Evolutionary conservation across 2,888 invertebrate genomes (phyloP).

Genomic region (Eulithis testata): DNA sequence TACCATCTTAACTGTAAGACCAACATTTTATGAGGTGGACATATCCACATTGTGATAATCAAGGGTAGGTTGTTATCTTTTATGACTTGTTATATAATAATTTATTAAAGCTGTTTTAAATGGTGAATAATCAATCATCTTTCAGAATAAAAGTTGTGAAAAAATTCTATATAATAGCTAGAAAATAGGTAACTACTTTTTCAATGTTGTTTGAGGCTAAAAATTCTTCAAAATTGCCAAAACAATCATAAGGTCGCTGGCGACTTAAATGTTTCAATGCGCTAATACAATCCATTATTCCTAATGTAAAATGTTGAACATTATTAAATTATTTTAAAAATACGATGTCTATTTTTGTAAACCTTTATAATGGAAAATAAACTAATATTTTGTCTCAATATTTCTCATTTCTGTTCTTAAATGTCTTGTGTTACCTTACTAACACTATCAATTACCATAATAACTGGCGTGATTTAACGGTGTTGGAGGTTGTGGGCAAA

Average conservation of each 20-base stretch:
- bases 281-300: conserved; percentile 17
- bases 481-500: conserved; percentile 26
- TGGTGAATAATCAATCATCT: too few relatives aligned
- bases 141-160: too few relatives aligned
- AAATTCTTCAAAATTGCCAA: conserved; percentile 24
- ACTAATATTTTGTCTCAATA: conserved; percentile 43
- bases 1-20: conserved; percentile 21
- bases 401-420: conserved; percentile 32
- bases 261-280: conserved; percentile 13
- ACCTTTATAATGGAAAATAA: conserved; percentile 52
- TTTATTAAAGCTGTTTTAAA: conserved; percentile 20
- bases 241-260: conserved; percentile 15
- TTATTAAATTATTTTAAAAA: conserved; percentile 48
- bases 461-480: conserved; percentile 6
- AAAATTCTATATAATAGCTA: too few relatives aligned
- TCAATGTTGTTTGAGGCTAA: neutral
- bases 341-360: conserved; percentile 59
- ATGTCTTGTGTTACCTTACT: conserved; percentile 14
- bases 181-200: too few relatives aligned
- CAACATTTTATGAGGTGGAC: conserved; percentile 19
- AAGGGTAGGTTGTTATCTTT: conserved; percentile 27
- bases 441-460: neutral
- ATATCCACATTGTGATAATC: conserved; percentile 35
- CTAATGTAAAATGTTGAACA: conserved; percentile 24
- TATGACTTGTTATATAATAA: conserved; percentile 25